phyloP scores from a whole-genome alignment of 2,113 vertebrate genomes.

The Benthochromis sp. region DNA sequence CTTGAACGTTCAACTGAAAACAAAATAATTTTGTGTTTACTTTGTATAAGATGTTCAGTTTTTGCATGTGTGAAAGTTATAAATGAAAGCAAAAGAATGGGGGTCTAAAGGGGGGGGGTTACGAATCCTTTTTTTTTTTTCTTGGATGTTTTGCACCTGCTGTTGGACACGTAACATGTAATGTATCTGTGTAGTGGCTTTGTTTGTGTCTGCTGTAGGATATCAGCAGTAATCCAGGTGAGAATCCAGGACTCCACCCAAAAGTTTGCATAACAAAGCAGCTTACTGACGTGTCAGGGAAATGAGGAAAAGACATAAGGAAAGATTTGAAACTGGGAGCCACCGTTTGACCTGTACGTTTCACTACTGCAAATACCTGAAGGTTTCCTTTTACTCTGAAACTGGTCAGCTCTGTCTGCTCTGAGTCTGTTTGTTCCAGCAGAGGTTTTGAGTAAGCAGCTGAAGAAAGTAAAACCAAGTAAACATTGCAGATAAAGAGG shows the following conservation, averaged over 20 bases:
- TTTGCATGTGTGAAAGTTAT: not conserved
- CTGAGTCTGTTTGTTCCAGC: not conserved
- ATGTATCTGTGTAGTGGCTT: not conserved
- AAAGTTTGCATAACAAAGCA: constrained; percentile 4
- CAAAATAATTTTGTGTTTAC: not conserved
- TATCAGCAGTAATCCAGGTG: not conserved
- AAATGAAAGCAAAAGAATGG: not conserved
- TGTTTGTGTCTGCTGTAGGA: not conserved
- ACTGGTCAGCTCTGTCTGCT: not conserved
- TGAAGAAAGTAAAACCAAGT: not conserved
- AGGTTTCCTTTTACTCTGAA: not conserved
- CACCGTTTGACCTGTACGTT: not conserved
- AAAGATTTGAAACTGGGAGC: not conserved
- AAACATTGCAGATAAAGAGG: not conserved
- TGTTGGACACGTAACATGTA: not conserved
- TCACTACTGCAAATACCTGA: not conserved
- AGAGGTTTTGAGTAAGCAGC: not conserved
- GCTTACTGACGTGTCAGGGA: not conserved
- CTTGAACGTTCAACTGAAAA: not conserved
- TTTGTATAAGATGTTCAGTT: not conserved
- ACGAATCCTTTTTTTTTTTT: not conserved
- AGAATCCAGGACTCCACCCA: not conserved
- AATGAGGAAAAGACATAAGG: not conserved
- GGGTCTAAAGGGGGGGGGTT: not conserved
- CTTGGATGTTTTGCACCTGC: not conserved